Percentiles rank a stretch among this genome's conserved stretches.
phyloP scores from a whole-genome alignment of 92 coral and sea anemone genomes.

The Parazoanthus atlanticus region DNA sequence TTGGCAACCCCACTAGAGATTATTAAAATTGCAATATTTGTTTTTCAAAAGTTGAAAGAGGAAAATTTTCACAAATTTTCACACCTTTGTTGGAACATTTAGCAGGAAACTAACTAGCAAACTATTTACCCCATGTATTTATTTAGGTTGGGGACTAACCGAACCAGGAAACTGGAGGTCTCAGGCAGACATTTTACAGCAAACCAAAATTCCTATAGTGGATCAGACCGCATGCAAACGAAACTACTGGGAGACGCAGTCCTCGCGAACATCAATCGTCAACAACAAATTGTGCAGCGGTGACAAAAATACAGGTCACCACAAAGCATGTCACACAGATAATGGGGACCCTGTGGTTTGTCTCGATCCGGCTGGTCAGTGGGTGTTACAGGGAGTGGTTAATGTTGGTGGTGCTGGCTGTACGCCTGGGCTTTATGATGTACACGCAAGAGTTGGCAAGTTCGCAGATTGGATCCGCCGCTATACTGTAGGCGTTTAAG shows the following conservation, averaged over 20 bases:
- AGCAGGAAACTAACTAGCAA: too few relatives aligned
- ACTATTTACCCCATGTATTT: background rate
- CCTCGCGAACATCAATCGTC: background rate
- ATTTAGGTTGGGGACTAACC: constrained; percentile 5
- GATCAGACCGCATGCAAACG: background rate
- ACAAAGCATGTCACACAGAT: background rate
- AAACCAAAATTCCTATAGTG: background rate
- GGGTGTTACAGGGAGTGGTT: constrained; percentile 6
- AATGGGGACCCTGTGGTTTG: background rate
- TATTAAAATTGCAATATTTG: too few relatives aligned
- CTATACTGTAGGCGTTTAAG: background rate
- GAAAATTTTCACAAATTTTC: background rate
- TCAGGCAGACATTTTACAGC: background rate
- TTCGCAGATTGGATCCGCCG: background rate
- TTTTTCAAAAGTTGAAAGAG: background rate
- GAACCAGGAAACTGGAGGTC: background rate
- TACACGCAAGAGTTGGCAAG: background rate
- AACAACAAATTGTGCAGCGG: background rate
- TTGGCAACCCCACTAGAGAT: too few relatives aligned
- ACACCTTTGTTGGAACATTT: background rate
- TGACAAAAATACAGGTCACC: background rate
- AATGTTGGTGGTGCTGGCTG: background rate
- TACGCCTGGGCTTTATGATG: background rate
- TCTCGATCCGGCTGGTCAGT: background rate
- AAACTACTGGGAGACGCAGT: background rate